Conservation (phyloP, 2,113 vertebrate genomes). For the Myotis yumanensis region DNA sequence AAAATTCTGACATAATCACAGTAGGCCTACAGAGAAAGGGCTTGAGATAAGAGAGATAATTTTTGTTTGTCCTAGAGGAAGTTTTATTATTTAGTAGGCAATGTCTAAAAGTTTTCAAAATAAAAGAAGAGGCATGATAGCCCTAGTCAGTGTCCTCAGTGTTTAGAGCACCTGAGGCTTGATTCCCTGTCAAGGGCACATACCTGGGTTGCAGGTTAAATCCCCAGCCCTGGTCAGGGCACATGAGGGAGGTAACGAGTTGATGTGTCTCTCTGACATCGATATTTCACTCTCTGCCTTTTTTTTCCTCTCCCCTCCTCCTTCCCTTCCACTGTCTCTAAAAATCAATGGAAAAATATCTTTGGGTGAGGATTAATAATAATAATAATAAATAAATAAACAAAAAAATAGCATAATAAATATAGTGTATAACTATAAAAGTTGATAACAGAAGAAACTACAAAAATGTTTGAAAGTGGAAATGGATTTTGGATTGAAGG, state of each 20-base stretch:
- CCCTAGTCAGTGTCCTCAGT: no score
- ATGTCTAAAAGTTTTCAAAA: neutral
- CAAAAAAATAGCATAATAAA: neutral
- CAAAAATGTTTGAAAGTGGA: neutral
- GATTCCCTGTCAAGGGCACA: no score
- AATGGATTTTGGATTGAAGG: neutral
- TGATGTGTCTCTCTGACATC: no score
- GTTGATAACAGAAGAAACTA: neutral
- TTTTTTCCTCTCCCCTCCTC: no score
- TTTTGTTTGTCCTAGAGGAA: neutral
- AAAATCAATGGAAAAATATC: no score
- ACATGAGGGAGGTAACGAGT: no score
- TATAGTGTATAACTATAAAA: neutral
- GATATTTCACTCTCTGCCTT: no score
- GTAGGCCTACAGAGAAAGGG: neutral
- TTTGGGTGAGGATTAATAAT: no score
- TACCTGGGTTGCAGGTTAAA: no score
- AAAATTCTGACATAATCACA: conserved; percentile 13
- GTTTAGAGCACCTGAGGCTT: no score
- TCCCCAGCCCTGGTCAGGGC: no score
- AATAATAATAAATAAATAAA: neutral
- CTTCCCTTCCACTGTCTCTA: no score
- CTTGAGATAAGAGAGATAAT: neutral
- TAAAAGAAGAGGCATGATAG: neutral
- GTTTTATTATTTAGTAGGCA: neutral